Base-by-base conservation (phyloP, 2,888 invertebrate species). In the Chrysolina americana region DNA sequence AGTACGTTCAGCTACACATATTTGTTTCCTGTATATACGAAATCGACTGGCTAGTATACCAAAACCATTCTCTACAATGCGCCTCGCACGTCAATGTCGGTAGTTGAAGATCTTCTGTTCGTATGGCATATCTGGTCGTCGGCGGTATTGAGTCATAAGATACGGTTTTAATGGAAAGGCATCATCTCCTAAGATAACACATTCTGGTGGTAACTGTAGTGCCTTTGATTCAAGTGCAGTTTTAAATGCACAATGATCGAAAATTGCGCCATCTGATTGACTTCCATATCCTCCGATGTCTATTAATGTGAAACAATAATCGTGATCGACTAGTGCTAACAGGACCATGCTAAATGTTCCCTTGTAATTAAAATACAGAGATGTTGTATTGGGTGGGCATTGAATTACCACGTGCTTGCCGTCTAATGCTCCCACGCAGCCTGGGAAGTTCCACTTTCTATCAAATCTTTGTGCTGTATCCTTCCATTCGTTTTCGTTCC, bases 271-370 rank as follows among this genome's bases (percentile, higher is more conserved):
- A 36, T 36, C 36, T 36, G 36, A 36, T 36, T 36, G 36, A 36
- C 36, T 36, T 36, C 36, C 66, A 66, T 59, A 21, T 13, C 59
- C 62, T 41, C 28, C 62, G 36, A 62, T 62, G 62, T 19, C 68
- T 68, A 53, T 48, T 68, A 41, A 65, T 65, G 44, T 65, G 65
- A 48, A 65, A 48, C 41, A 48, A 65, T 44, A 65, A 65, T 65
- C 41, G 65, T 62, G 28, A 28, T 62, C 62, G 28, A 62, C 62
- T 62, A 62, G 62, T 62, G 62, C 62, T 62, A 62, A 62, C n/a
- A 62, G 62, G 36, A 62, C 62, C 28, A 21, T 36, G 28, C 62
- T 62, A 28, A 62, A 62, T 62, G 62, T 62, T 62, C 28, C 28
- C 62, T 62, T 62, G 28, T 62, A 28, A 62, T 62, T 62, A 41